phyloP scores from a whole-genome alignment of 2,888 invertebrate species.

The Eupithecia exiguata region DNA sequence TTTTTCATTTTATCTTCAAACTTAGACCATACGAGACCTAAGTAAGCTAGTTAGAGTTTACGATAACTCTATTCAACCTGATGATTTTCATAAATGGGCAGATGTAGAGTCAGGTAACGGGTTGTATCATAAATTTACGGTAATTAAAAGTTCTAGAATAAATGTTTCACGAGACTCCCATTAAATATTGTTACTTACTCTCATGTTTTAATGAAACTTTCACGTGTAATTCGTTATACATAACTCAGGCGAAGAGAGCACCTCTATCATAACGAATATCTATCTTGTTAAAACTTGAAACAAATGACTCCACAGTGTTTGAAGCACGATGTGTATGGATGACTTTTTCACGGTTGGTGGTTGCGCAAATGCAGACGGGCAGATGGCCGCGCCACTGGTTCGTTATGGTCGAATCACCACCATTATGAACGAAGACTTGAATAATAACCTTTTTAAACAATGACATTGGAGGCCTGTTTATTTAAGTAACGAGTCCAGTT shows the following conservation, averaged over 20 bases:
- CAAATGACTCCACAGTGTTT: conserved; percentile 52
- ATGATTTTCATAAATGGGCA: not conserved
- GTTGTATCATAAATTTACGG: not conserved
- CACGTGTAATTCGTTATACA: not conserved
- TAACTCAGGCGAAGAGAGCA: not conserved
- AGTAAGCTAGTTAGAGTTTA: not conserved
- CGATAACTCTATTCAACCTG: not conserved
- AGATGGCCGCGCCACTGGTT: conserved; percentile 51
- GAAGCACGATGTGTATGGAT: conserved; percentile 56
- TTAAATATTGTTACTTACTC: not conserved
- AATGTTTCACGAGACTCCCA: not conserved
- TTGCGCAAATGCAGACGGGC: conserved; percentile 54
- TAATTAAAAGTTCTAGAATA: not conserved
- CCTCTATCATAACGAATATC: conserved; percentile 30
- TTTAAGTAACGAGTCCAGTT: conserved; percentile 4
- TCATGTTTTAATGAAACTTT: not conserved
- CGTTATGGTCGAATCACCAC: conserved; percentile 51
- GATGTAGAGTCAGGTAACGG: not conserved
- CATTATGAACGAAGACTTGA: conserved; percentile 45
- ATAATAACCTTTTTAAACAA: conserved; percentile 42
- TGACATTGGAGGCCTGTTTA: conserved; percentile 22
- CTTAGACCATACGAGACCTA: no score
- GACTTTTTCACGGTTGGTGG: conserved; percentile 61
- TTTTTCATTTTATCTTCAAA: no score
- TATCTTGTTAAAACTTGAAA: conserved; percentile 29